Base-by-base conservation (phyloP, 2,888 invertebrate genomes). In the Patella caerulea region DNA sequence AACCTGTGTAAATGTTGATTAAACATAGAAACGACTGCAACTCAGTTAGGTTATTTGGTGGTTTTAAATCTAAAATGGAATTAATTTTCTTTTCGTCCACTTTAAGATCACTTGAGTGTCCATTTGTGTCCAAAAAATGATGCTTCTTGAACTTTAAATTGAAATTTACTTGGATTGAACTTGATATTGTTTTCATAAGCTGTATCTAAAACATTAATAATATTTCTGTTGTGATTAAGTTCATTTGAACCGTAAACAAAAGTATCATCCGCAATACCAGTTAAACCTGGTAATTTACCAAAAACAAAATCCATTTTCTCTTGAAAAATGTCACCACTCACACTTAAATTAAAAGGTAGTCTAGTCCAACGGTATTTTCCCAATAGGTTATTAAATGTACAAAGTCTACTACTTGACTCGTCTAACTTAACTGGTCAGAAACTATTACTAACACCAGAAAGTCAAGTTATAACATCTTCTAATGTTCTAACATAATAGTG, bases 391-490 rank as follows among this genome's bases (percentile, higher is more conserved):
- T 74, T 71, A 53, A 84, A 83, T 11, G 81, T 84, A 11, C 81
- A 82, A 5, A 84, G 75, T 12, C 72, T 72, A 53, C 81, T 83
- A 2, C 74, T 77, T 55, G 52, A 52, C 1, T 85, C 80, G 73
- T 85, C 81, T 34, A 86, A 65, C 56, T 75, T 53, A 9, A 85
- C 77, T 53, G 85, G 82, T 80, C 81, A 85, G 52, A 82, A 84
- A 9, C 81, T 83, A 71, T 78, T 74, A 29, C 74, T 80, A 14
- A 78, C 80, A 45, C 70, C 71, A 19, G 71, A 24, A 29, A 29
- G 29, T 29, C 29, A 71, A 12, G 76, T 78, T 24, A 80, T 55
- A 15, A 83, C 19, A 17, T 82, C 80, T n/a, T 79, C 82, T 9
- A 83, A n/a, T 1, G 80, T 74, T 56, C 73, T 74, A 14, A 74